Conservation (phyloP, 2,113 vertebrate species). For the Clinocottus analis region DNA sequence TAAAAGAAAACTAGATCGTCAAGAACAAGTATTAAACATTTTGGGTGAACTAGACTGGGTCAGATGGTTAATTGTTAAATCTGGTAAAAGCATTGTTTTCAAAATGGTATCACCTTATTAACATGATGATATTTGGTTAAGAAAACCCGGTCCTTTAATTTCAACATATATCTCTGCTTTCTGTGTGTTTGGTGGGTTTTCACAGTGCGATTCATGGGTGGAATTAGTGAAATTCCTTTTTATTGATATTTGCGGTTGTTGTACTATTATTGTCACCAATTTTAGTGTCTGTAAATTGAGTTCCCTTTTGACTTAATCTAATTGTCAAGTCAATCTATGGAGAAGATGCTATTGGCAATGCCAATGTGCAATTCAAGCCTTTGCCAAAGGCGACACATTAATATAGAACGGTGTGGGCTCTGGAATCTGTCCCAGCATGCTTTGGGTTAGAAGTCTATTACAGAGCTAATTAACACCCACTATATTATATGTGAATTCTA, state of each 20-base stretch:
- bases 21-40: not conserved
- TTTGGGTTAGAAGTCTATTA: not conserved
- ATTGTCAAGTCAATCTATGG: not conserved
- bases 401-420: not conserved
- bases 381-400: no score
- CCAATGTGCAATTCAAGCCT: not conserved
- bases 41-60: not conserved
- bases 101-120: not conserved
- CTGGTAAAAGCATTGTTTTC: not conserved
- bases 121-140: not conserved
- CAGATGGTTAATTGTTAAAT: not conserved
- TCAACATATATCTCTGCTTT: not conserved
- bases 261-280: no score
- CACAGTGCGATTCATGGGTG: not conserved
- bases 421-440: not conserved
- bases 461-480: not conserved
- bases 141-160: not conserved
- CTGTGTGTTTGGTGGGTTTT: no score
- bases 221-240: slow-evolving; percentile 7
- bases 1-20: not conserved
- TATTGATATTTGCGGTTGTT: not conserved
- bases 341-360: not conserved
- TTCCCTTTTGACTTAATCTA: not conserved
- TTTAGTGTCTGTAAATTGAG: not conserved
- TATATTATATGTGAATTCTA: not conserved